Base-by-base conservation (phyloP, 1,140 invertebrate species). In the Agrilus planipennis region DNA sequence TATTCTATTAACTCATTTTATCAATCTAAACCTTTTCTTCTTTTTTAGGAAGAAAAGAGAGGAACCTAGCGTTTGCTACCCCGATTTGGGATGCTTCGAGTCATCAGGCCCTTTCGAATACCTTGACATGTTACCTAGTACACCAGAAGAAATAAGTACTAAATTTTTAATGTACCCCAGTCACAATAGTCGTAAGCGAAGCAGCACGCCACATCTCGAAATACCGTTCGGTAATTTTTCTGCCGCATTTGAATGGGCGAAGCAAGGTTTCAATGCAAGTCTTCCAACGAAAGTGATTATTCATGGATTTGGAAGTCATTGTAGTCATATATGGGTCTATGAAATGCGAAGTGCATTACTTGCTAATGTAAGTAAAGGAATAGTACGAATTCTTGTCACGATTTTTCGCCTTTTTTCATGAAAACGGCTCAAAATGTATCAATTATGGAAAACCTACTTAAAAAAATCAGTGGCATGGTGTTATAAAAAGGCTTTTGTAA, bases 301-400 rank as follows among this genome's bases (percentile, higher is more conserved):
- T 0, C 92, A 97, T 53, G 92, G 92, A 3, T 97, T 95, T 55
- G 86, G 89, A 1, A 89, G 87, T 30, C 84, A 82, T 50, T 92
- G 89, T 53, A 76, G 81, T 14, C 79, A 86, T 46, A 77, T 88
- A 7, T 95, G 91, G 91, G 86, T 94, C 0, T 84, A 87, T 54
- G 87, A 92, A 56, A 92, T 95, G 84, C 73, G 86, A 25, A 81
- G 83, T 14, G 87, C 87, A 9, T 68, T 94, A 1, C 84, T 92
- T 77, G 78, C 81, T 14, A 82, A 88, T 57, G 82, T 85, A 62
- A 73, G 77, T 65, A 38, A 27, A 12, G 12, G 23, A 12, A 27
- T 27, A 36, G n/a, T n/a, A n/a, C n/a, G n/a, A n/a, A n/a, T n/a
- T n/a, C n/a, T n/a, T n/a, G n/a, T n/a, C n/a, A n/a, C n/a, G n/a